Base-by-base conservation (phyloP, 2,888 invertebrate species). In the Parthenolecanium corni region DNA sequence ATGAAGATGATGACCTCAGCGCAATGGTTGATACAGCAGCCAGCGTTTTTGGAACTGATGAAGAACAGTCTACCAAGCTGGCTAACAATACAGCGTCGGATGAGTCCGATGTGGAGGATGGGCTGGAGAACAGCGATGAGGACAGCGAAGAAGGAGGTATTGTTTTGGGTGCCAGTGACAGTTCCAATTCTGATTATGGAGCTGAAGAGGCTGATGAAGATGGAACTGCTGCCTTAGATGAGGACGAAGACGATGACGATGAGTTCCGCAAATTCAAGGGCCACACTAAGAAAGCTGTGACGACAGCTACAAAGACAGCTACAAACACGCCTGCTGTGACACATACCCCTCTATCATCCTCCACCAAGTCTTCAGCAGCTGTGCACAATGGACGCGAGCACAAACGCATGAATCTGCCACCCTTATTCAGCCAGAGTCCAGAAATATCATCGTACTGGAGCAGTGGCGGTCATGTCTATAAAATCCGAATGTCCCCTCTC, bases 331-430 rank as follows among this genome's bases (percentile, higher is more conserved):
- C 46, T 11, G 16, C n/a, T n/a, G n/a, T n/a, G n/a, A n/a, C n/a
- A n/a, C n/a, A n/a, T n/a, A n/a, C n/a, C n/a, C n/a, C n/a, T n/a
- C n/a, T n/a, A n/a, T n/a, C n/a, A n/a, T n/a, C n/a, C n/a, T n/a
- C n/a, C n/a, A n/a, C 9, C 31, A 9, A 31, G 31, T 31, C 11
- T 1, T 11, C 38, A 3, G 25, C 38, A 6, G 20, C 24, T 4
- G 2, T 18, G 18, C 44, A 52, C 14, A 52, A 21, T 25, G n/a
- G 42, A 6, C 38, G 62, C 24, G 49, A 36, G 6, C 62, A 62
- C 42, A 52, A 52, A 52, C 31, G 62, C 23, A 62, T 62, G 62
- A 62, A 62, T 44, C 20, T 62, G 25, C 52, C 62, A 18, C 62
- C 62, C 16, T 31, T 53, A 21, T 58, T 58, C 36, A 58, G 47